These are phyloP conservation scores for Watsonalla cultraria DNA, from an alignment of 2,888 invertebrate genomes.

Conservation along the genomic window DNA sequence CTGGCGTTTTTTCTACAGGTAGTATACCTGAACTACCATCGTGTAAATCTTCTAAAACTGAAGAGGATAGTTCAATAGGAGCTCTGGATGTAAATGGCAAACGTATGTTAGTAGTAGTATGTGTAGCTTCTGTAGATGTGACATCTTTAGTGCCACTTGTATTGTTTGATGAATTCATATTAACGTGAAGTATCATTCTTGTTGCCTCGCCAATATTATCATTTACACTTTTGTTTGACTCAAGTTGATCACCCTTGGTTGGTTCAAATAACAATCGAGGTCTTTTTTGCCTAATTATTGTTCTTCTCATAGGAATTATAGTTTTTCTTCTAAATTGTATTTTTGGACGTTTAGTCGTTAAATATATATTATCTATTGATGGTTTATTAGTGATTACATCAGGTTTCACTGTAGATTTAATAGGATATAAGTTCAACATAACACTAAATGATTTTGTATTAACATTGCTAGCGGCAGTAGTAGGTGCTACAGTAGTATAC, in stretches of 20 bases:
- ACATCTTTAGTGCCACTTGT: conserved; percentile 16
- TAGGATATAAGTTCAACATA: conserved; percentile 81
- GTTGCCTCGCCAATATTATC: conserved; percentile 37
- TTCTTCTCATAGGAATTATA: conserved; percentile 31
- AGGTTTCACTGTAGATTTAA: conserved; percentile 50
- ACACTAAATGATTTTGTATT: conserved; percentile 79
- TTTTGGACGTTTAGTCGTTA: conserved; percentile 55
- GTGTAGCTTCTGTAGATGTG: conserved; percentile 14
- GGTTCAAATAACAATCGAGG: conserved; percentile 21
- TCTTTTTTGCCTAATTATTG: conserved; percentile 35
- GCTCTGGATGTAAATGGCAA: conserved; percentile 29
- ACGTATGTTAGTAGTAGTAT: conserved; percentile 19
- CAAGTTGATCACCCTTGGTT: conserved; percentile 14
- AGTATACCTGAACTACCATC: conserved; percentile 65
- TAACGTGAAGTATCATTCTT: conserved; percentile 82
- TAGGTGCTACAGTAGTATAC: conserved; percentile 21
- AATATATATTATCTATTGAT: conserved; percentile 44
- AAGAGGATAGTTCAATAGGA: conserved; percentile 40
- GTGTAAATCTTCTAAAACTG: conserved; percentile 61
- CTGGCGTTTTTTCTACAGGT: conserved; percentile 28
- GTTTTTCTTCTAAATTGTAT: conserved; percentile 61
- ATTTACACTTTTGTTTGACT: conserved; percentile 14
- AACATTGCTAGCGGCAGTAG: conserved; percentile 11
- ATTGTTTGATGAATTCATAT: conserved; percentile 72
- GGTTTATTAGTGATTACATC: conserved; percentile 23